These are phyloP conservation scores for Helogale parvula DNA, from an alignment of 2,113 vertebrate species.

Conservation along the genomic window DNA sequence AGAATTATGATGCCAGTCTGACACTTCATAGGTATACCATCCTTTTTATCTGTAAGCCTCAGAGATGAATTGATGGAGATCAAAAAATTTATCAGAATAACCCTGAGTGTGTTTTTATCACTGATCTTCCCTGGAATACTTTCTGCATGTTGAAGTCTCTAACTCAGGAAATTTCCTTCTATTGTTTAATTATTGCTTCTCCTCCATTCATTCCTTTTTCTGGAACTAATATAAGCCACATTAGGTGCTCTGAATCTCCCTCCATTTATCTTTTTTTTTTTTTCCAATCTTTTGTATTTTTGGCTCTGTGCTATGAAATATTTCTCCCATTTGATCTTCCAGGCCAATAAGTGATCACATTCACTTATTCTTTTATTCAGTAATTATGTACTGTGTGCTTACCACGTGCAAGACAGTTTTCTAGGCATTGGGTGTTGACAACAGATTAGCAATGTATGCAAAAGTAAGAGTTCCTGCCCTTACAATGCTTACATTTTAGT, in stretches of 20 bases:
- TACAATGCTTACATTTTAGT: neutral
- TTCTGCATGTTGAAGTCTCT: neutral
- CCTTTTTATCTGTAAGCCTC: neutral
- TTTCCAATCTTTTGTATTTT: neutral
- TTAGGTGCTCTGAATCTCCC: neutral
- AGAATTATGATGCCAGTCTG: slow-evolving; percentile 14
- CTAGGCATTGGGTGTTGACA: neutral
- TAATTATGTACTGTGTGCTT: neutral
- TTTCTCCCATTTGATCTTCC: slow-evolving; percentile 1
- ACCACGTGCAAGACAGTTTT: neutral
- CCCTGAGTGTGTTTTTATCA: neutral
- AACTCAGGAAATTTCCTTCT: neutral
- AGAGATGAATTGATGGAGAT: neutral
- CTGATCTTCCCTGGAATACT: neutral
- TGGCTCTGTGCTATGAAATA: neutral
- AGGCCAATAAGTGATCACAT: neutral
- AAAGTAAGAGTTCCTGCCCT: neutral
- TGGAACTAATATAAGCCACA: neutral
- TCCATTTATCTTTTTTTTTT: neutral
- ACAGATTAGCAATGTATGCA: neutral
- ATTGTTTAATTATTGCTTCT: neutral
- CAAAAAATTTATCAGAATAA: neutral
- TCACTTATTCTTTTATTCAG: neutral
- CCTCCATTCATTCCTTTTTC: neutral
- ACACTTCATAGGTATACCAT: neutral